These are phyloP conservation scores for Paraescarpia echinospica DNA, from an alignment of 1,140 invertebrate genomes.

Conservation along the genomic window DNA sequence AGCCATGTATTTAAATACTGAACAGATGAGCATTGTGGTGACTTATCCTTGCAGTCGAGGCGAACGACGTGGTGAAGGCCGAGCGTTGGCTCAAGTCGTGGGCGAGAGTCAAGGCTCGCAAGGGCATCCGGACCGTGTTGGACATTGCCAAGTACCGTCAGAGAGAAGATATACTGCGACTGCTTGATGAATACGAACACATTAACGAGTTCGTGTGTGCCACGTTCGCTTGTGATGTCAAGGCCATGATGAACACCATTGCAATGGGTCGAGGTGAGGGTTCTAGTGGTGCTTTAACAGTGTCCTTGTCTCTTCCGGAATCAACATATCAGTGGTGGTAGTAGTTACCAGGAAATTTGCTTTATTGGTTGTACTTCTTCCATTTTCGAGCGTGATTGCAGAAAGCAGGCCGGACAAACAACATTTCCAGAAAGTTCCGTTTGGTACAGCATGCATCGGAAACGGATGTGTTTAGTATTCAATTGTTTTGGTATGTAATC, in stretches of 20 bases:
- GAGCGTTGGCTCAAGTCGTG: conserved; percentile 33
- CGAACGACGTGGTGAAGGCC: conserved; percentile 31
- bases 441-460: too few species aligned
- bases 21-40: too few species aligned
- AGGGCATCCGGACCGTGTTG: conserved; percentile 29
- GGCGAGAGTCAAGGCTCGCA: conserved; percentile 31
- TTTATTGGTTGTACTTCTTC: too few species aligned
- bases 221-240: conserved; percentile 34
- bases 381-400: too few species aligned
- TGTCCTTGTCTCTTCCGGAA: too few species aligned
- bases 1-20: not conserved
- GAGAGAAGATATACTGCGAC: conserved; percentile 27
- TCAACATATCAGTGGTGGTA: too few species aligned
- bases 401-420: too few species aligned
- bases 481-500: too few species aligned
- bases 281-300: not conserved
- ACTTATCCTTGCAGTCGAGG: conserved; percentile 26
- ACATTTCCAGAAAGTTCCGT: too few species aligned
- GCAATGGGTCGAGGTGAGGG: conserved; percentile 33
- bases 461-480: too few species aligned
- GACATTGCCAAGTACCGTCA: conserved; percentile 30
- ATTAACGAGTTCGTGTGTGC: conserved; percentile 39
- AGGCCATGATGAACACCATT: conserved; percentile 33
- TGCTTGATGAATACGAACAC: conserved; percentile 34
- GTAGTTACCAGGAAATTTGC: too few species aligned